phyloP scores from a whole-genome alignment of 2,797 vertebrate species.

The Rhabdomys pumilio region DNA sequence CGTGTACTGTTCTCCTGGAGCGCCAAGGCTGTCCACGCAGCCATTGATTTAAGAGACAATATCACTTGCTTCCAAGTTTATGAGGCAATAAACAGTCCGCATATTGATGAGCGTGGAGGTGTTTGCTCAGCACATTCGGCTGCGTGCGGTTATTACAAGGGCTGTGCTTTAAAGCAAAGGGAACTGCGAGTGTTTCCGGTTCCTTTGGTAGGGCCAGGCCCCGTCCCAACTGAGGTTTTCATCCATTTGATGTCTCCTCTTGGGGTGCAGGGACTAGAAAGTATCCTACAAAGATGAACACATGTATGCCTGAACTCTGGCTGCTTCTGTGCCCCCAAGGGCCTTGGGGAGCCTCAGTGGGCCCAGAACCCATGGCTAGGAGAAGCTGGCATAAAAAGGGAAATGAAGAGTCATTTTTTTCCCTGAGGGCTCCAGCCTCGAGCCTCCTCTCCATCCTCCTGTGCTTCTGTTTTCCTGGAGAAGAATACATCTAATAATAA shows the following conservation, averaged over 20 bases:
- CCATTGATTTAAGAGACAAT: conserved; percentile 91
- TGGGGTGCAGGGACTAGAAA: rapidly evolving
- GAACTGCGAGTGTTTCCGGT: conserved; percentile 85
- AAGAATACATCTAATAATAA: conserved; percentile 55
- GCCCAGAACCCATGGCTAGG: background rate
- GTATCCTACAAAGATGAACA: background rate
- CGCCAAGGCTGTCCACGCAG: conserved; percentile 84
- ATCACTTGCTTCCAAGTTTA: conserved; percentile 91
- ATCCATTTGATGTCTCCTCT: background rate
- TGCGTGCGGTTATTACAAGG: conserved; percentile 87
- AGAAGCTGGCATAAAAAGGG: background rate
- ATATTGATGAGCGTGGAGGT: conserved; percentile 89
- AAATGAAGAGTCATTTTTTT: background rate
- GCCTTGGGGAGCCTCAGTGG: background rate
- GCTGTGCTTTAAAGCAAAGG: conserved; percentile 88
- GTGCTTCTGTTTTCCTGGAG: conserved; percentile 68
- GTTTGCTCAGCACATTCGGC: conserved; percentile 92
- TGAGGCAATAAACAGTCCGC: conserved; percentile 91
- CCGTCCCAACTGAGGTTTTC: background rate
- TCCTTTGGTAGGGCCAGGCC: conserved; percentile 65
- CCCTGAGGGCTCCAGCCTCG: background rate
- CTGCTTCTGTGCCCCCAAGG: too few relatives aligned
- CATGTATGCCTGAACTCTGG: background rate
- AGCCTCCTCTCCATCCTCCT: background rate
- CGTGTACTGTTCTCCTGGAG: conserved; percentile 86